These are phyloP conservation scores for Drosophila obscura DNA, from an alignment of 1,140 invertebrate species.

Conservation along the genomic window DNA sequence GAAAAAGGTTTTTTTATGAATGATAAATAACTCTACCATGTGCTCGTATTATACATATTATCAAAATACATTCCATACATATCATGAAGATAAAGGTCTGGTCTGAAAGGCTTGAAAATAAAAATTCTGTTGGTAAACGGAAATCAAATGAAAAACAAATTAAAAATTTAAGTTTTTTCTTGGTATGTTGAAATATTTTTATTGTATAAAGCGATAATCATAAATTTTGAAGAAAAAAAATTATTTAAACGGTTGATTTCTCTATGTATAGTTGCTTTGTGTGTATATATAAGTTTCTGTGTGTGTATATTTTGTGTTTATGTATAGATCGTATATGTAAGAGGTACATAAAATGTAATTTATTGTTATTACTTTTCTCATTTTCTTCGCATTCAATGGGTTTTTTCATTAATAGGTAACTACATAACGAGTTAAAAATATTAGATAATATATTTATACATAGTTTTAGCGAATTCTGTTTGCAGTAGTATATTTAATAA, in stretches of 20 bases:
- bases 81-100: too few relatives aligned
- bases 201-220: constrained; percentile 74
- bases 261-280: constrained; percentile 36
- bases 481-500: constrained; percentile 30
- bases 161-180: constrained; percentile 49
- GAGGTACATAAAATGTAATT: constrained; percentile 60
- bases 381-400: constrained; percentile 51
- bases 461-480: constrained; percentile 32
- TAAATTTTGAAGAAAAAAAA: constrained; percentile 73
- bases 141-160: constrained; percentile 42
- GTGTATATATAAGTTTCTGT: constrained; percentile 21
- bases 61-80: too few relatives aligned
- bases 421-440: constrained; percentile 78
- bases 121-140: not conserved
- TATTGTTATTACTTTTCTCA: constrained; percentile 49
- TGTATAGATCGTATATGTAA: constrained; percentile 50
- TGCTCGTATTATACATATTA: too few relatives aligned
- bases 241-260: constrained; percentile 57
- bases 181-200: constrained; percentile 79
- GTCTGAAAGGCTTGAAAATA: constrained; percentile 13
- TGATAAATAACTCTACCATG: too few relatives aligned
- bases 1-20: too few relatives aligned
- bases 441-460: constrained; percentile 55
- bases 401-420: constrained; percentile 66
- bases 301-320: constrained; percentile 27